These are phyloP conservation scores for Watsonalla binaria DNA, from an alignment of 2,888 invertebrate genomes.

Conservation along the genomic window DNA sequence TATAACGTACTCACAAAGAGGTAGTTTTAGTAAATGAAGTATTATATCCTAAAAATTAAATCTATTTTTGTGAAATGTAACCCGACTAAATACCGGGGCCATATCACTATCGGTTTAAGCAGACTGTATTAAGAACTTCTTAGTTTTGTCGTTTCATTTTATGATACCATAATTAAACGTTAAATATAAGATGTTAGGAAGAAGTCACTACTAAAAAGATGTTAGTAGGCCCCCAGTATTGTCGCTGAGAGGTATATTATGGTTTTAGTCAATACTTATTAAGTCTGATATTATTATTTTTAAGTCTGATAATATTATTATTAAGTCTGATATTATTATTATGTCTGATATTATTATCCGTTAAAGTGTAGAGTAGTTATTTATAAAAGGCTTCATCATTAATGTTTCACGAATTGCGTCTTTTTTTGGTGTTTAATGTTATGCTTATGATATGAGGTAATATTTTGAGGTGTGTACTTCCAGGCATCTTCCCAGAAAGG, in stretches of 20 bases:
- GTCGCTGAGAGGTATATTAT: slow-evolving; percentile 4
- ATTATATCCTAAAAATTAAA: too few relatives aligned
- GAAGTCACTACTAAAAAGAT: slow-evolving; percentile 20
- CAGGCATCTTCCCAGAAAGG: too few relatives aligned
- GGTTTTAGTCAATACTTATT: neutral
- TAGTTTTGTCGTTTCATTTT: slow-evolving; percentile 7
- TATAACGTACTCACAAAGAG: too few relatives aligned
- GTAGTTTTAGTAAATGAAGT: too few relatives aligned
- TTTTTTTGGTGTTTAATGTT: too few relatives aligned
- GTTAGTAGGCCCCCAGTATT: neutral
- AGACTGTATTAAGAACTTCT: too few relatives aligned
- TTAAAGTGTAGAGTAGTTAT: neutral
- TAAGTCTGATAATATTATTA: neutral
- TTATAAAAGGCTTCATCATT: neutral
- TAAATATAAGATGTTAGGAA: slow-evolving; percentile 1
- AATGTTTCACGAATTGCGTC: too few relatives aligned
- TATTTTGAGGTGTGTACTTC: too few relatives aligned
- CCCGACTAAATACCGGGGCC: slow-evolving; percentile 26
- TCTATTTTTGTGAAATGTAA: slow-evolving; percentile 2
- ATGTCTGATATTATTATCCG: neutral
- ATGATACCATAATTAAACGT: slow-evolving; percentile 16
- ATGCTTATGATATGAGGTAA: too few relatives aligned
- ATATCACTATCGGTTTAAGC: too few relatives aligned
- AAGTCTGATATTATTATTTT: neutral
- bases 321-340: neutral